Percentiles rank a stretch among this genome's conserved stretches.
These are phyloP conservation scores for Mactra quadrangularis DNA, from an alignment of 1,140 invertebrate genomes.

Conservation along the genomic window DNA sequence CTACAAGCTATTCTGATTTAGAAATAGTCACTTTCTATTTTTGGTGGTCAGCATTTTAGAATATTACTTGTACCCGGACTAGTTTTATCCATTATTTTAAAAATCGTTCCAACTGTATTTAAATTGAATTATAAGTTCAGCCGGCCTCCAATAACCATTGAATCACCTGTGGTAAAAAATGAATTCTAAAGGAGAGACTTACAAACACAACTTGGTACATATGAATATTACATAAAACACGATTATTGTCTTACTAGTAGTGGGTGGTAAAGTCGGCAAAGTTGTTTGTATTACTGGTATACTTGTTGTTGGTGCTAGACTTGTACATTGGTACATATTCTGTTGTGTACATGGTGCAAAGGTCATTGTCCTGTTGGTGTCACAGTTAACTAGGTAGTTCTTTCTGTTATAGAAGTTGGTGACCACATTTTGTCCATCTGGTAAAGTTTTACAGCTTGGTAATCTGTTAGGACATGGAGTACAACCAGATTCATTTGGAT, in stretches of 20 bases:
- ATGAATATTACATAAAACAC: too few relatives aligned
- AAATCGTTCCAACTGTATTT: too few relatives aligned
- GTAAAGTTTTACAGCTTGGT: conserved; percentile 61
- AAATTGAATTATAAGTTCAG: too few relatives aligned
- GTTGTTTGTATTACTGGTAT: neutral
- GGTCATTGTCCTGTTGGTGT: conserved; percentile 39
- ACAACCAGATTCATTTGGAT: conserved; percentile 28
- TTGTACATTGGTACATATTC: neutral
- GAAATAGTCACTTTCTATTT: too few relatives aligned
- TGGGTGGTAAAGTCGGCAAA: conserved; percentile 4
- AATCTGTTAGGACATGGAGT: conserved; percentile 63
- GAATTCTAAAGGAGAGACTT: too few relatives aligned
- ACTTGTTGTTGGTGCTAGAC: neutral
- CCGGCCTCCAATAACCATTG: too few relatives aligned
- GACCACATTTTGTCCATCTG: conserved; percentile 52
- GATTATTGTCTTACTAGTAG: conserved; percentile 45
- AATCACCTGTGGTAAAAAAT: too few relatives aligned
- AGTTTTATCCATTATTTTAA: too few relatives aligned
- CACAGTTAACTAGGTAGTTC: conserved; percentile 43
- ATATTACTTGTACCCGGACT: too few relatives aligned
- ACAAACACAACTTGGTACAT: too few relatives aligned
- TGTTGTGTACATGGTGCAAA: conserved; percentile 37
- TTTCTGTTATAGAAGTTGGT: conserved; percentile 28
- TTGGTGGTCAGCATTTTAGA: too few relatives aligned
- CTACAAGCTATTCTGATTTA: too few relatives aligned